Evolutionary conservation across 2,113 vertebrate species (phyloP), one percentile per base, ranked within the genome.

Genomic region (Myotis brandtii): DNA sequence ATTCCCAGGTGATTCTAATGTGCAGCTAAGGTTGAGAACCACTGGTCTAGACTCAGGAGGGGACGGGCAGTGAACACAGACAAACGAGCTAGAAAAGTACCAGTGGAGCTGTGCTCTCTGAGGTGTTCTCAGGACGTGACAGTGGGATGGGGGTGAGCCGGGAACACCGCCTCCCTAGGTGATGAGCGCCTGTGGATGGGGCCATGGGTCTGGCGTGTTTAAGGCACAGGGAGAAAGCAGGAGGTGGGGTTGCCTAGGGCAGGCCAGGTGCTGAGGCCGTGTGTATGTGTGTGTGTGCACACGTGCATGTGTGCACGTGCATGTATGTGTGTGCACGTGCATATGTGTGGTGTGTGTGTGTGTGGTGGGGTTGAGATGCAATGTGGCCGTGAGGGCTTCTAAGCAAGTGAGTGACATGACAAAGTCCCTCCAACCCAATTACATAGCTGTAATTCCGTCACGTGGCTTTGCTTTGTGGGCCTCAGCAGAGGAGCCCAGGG

Each of bases 211-310:
- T 12, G 9, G 17, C 1, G 1, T 73, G 32, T 83, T 50, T 86
- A 69, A 64, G 77, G 56, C 7, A 4, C 20, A 76, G 43, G 52
- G 66, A 56, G 20, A 30, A 16, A 23, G 52, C 25, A 25, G 37
- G 56, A 50, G 82, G 18, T n/a, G 34, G 40, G 12, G 4, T 10
- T 1, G 9, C 1, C 17, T 27, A 46, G n/a, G 11, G 13, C 23
- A 13, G n/a, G 21, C 43, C 43, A 34, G 37, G 30, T 40, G 11
- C 0, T 0, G 0, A 2, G 48, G 20, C 14, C 56, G 37, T 21
- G 3, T 1, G 6, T 46, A 9, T 46, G 9, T 46, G 8, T 46
- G 46, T 46, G 46, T 46, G 46, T 46, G 46, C 10, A 10, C 10
- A 2, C 10, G 46, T 9, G 46, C 46, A 46, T 9, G 46, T 46